Conservation (phyloP, 2,888 invertebrate genomes). For the Peribatodes rhomboidaria region DNA sequence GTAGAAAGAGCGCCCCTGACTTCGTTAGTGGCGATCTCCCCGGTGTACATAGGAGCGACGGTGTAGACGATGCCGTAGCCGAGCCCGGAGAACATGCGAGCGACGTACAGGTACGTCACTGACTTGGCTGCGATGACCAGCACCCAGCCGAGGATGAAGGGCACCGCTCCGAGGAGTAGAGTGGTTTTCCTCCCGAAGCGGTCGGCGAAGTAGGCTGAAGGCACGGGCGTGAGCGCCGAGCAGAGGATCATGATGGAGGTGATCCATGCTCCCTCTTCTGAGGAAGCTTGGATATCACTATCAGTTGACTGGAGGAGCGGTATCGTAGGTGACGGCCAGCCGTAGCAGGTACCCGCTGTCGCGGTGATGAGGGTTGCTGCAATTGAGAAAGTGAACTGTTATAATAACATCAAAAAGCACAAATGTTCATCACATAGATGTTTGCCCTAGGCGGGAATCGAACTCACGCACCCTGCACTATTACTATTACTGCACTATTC, state of each 20-base stretch:
- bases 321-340: slow-evolving; percentile 88
- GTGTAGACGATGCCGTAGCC: slow-evolving; percentile 88
- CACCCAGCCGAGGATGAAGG: slow-evolving; percentile 88
- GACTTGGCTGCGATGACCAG: slow-evolving; percentile 87
- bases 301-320: slow-evolving; percentile 77
- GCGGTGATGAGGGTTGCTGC: slow-evolving; percentile 85
- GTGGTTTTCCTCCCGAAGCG: slow-evolving; percentile 89
- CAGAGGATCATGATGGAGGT: slow-evolving; percentile 89
- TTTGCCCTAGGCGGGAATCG: no score
- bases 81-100: slow-evolving; percentile 88
- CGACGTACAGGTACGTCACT: slow-evolving; percentile 85
- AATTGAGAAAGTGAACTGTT: slow-evolving; percentile 56
- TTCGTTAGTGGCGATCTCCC: slow-evolving; percentile 88
- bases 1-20: slow-evolving; percentile 88
- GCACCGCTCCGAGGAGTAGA: slow-evolving; percentile 87
- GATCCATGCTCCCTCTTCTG: slow-evolving; percentile 87
- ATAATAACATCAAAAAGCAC: background rate
- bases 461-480: no score
- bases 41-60: slow-evolving; percentile 88
- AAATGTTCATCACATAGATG: no score
- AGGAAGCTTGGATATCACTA: slow-evolving; percentile 81
- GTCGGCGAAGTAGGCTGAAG: slow-evolving; percentile 88
- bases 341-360: slow-evolving; percentile 85
- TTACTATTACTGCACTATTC: no score
- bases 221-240: slow-evolving; percentile 87